Conservation (phyloP, 2,113 vertebrate species). For the Aleadryas rufinucha region DNA sequence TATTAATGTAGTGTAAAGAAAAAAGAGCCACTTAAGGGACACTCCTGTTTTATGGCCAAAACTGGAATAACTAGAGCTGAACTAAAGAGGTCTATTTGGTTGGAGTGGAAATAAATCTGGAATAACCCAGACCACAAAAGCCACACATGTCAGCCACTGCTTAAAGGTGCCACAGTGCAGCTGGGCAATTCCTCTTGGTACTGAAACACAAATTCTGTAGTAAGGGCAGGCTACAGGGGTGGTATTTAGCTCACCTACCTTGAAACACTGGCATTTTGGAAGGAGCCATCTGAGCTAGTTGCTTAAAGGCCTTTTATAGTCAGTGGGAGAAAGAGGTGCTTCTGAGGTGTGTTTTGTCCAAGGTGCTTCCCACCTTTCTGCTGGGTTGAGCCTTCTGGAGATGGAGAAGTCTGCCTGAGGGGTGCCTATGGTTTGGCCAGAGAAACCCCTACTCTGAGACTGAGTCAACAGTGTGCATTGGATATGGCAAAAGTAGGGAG, state of each 20-base stretch:
- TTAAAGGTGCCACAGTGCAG: not conserved
- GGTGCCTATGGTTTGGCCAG: rapidly evolving
- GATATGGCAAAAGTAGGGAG: not conserved
- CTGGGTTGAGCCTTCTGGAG: not conserved
- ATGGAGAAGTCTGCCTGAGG: not conserved
- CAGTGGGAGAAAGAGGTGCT: not conserved
- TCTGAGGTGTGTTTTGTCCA: not conserved
- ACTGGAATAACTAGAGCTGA: not conserved
- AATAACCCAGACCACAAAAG: not conserved
- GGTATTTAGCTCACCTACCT: not conserved
- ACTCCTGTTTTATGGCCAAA: not conserved
- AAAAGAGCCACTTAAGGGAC: not conserved
- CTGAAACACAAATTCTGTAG: not conserved
- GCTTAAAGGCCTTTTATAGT: not conserved
- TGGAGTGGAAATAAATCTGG: not conserved
- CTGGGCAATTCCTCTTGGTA: not conserved
- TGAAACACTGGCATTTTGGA: not conserved
- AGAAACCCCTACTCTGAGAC: not conserved
- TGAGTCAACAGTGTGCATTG: not conserved
- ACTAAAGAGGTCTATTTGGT: not conserved
- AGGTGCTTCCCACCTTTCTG: not conserved
- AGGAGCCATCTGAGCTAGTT: not conserved
- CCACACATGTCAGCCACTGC: not conserved
- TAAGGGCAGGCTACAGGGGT: not conserved
- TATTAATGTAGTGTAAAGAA: not conserved